Conservation (phyloP, 1,140 invertebrate genomes). For the Mesaphorura yosii region DNA sequence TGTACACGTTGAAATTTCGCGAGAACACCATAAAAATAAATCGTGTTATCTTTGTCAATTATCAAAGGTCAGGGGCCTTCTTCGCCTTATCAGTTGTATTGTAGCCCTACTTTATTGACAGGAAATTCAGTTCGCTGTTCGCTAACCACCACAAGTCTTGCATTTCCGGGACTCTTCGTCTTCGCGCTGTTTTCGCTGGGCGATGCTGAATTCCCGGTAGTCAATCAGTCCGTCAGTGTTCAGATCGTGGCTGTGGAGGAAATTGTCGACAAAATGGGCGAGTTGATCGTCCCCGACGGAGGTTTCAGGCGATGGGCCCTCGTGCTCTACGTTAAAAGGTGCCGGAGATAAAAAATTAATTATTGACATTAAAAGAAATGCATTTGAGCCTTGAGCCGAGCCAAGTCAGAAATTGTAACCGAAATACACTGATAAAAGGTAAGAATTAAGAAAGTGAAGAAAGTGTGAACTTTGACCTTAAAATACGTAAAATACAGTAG, state of each 20-base stretch:
- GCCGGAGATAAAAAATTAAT: slow-evolving; percentile 1
- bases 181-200: slow-evolving; percentile 9
- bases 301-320: slow-evolving; percentile 11
- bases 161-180: too few relatives aligned
- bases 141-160: slow-evolving; percentile 14
- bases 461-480: background rate
- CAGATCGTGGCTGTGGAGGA: slow-evolving; percentile 17
- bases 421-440: slow-evolving; percentile 2
- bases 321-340: slow-evolving; percentile 13
- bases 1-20: too few relatives aligned
- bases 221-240: slow-evolving; percentile 24
- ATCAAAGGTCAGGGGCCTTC: too few relatives aligned
- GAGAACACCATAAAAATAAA: too few relatives aligned
- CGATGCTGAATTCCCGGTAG: slow-evolving; percentile 19
- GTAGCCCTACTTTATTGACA: too few relatives aligned
- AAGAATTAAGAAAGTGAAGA: background rate
- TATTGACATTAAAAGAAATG: background rate
- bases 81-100: too few relatives aligned
- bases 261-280: slow-evolving; percentile 15
- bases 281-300: slow-evolving; percentile 19
- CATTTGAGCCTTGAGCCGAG: background rate
- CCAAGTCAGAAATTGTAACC: slow-evolving; percentile 3
- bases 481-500: background rate
- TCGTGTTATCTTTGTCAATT: too few relatives aligned
- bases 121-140: too few relatives aligned